Percentiles rank a stretch among this genome's conserved stretches.
Conservation (phyloP, 2,113 vertebrate genomes). For the Lutjanus erythropterus region DNA sequence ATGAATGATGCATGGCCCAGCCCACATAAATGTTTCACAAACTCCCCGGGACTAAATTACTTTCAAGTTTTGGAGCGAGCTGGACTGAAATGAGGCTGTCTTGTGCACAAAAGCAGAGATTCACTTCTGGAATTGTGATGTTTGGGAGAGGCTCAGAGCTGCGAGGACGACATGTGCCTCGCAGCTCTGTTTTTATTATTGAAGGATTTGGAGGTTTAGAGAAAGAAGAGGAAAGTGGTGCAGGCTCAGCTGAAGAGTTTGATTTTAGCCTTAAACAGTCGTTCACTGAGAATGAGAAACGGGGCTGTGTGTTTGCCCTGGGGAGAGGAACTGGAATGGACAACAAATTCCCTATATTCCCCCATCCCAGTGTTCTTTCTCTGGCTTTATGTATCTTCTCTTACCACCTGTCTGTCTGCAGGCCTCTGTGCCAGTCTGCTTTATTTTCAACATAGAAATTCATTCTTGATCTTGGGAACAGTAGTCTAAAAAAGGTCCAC, state of each 20-base stretch:
- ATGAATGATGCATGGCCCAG: conserved; percentile 60
- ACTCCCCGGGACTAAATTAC: conserved; percentile 60
- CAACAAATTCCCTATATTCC: background rate
- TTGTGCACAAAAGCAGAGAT: conserved; percentile 22
- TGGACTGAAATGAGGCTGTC: conserved; percentile 49
- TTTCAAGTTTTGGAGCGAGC: conserved; percentile 51
- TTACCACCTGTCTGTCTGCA: background rate
- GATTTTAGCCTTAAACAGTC: conserved; percentile 24
- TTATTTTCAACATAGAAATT: background rate
- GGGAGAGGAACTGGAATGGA: background rate
- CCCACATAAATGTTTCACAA: conserved; percentile 64
- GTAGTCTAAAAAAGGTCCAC: background rate
- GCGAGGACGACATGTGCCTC: conserved; percentile 31
- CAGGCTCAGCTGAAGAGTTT: conserved; percentile 34
- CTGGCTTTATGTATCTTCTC: background rate
- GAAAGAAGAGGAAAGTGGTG: background rate
- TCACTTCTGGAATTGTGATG: conserved; percentile 44
- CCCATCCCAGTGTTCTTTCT: background rate
- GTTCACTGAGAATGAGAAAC: background rate
- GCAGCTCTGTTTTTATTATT: conserved; percentile 50
- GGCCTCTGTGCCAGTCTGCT: background rate
- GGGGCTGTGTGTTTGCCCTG: background rate
- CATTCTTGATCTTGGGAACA: background rate
- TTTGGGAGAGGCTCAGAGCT: conserved; percentile 32
- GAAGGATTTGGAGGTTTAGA: conserved; percentile 53